Evolutionary conservation across 2,888 invertebrate genomes (phyloP).

Genomic region (Polymixis flavicincta): DNA sequence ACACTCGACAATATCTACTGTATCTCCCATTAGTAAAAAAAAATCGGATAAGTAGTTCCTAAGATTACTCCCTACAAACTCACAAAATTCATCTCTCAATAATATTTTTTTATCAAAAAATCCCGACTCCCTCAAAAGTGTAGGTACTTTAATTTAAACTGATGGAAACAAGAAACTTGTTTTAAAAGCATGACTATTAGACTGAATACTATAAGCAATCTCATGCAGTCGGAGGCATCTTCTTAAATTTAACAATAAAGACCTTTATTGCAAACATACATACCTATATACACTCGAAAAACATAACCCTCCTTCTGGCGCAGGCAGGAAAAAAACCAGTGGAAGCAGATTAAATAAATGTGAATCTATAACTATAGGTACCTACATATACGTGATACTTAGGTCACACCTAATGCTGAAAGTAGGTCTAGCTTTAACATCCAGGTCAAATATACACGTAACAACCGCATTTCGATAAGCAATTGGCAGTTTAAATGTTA

Average conservation of each 20-base stretch:
- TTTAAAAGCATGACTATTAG: too few relatives aligned
- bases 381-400: background rate
- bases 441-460: conserved; percentile 76
- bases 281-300: too few relatives aligned
- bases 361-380: background rate
- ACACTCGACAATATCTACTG: background rate
- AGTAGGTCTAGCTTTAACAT: conserved; percentile 68
- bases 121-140: too few relatives aligned
- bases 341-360: background rate
- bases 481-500: conserved; percentile 78
- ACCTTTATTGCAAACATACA: too few relatives aligned
- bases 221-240: too few relatives aligned
- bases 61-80: background rate
- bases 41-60: background rate
- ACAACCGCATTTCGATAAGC: conserved; percentile 72
- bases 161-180: too few relatives aligned
- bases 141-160: too few relatives aligned
- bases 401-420: conserved; percentile 44
- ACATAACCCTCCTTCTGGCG: too few relatives aligned
- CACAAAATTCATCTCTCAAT: background rate
- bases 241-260: too few relatives aligned
- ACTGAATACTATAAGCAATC: too few relatives aligned
- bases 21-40: background rate
- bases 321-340: too few relatives aligned
- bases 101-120: too few relatives aligned